phyloP scores from a whole-genome alignment of 2,888 invertebrate genomes.

The Dilophus febrilis region DNA sequence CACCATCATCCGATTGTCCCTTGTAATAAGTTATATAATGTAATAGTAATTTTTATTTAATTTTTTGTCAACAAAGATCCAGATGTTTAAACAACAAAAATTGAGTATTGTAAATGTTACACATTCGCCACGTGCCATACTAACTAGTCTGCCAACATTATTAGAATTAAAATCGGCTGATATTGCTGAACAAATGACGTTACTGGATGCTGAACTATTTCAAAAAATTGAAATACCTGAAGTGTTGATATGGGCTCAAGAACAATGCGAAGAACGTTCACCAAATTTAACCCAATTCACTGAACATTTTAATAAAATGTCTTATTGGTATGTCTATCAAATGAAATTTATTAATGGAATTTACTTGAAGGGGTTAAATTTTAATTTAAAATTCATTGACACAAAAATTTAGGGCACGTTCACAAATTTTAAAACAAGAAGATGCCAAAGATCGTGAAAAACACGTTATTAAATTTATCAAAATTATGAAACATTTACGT shows the following conservation, averaged over 20 bases:
- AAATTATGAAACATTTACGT: conserved; percentile 93
- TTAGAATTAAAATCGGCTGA: conserved; percentile 88
- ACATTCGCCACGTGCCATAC: conserved; percentile 35
- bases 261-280: conserved; percentile 92
- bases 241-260: conserved; percentile 91
- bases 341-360: conserved; percentile 11
- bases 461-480: conserved; percentile 87
- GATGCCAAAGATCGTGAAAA: conserved; percentile 93
- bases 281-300: conserved; percentile 94
- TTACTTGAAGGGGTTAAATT: conserved; percentile 2
- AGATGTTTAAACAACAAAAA: conserved; percentile 23
- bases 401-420: conserved; percentile 52
- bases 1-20: too few species aligned
- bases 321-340: conserved; percentile 93
- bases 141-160: conserved; percentile 44
- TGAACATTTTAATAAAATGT: conserved; percentile 99
- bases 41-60: neutral
- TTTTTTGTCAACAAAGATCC: conserved; percentile 17
- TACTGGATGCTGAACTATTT: conserved; percentile 88
- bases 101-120: conserved; percentile 27
- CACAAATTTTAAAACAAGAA: conserved; percentile 75
- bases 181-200: conserved; percentile 96
- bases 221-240: conserved; percentile 94
- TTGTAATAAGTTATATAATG: too few species aligned
- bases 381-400: too few species aligned